Conservation (phyloP, 2,888 invertebrate species). For the Ichneumon xanthorius region DNA sequence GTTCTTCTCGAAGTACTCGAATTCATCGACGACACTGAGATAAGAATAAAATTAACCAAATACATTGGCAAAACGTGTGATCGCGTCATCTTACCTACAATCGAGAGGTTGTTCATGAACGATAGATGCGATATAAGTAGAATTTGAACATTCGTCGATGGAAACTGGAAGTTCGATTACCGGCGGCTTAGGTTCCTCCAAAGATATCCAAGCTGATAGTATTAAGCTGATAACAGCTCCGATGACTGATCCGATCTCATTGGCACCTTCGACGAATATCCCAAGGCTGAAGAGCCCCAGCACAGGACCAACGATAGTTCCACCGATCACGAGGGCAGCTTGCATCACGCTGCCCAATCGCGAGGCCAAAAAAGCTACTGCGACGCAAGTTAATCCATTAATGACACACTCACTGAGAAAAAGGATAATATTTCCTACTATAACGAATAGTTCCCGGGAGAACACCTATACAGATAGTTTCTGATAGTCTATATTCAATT, state of each 20-base stretch:
- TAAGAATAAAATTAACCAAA: not conserved
- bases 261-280: conserved; percentile 94
- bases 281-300: conserved; percentile 94
- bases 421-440: too few relatives aligned
- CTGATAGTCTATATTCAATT: too few relatives aligned
- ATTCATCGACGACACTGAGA: conserved; percentile 54
- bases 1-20: conserved; percentile 85
- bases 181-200: conserved; percentile 68
- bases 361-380: conserved; percentile 76
- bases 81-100: not conserved
- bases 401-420: conserved; percentile 58
- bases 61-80: not conserved
- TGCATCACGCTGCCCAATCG: conserved; percentile 79
- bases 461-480: too few relatives aligned
- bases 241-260: conserved; percentile 83
- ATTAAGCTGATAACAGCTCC: conserved; percentile 73
- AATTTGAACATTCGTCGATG: conserved; percentile 69
- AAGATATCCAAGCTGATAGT: conserved; percentile 61
- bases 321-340: conserved; percentile 93
- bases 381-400: conserved; percentile 75
- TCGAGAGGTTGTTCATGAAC: conserved; percentile 57
- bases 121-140: conserved; percentile 85
- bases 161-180: conserved; percentile 69
- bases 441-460: too few relatives aligned
- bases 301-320: conserved; percentile 94